Evolutionary conservation across 2,888 invertebrate species (phyloP).

Genomic region (Protophormia terraenovae): DNA sequence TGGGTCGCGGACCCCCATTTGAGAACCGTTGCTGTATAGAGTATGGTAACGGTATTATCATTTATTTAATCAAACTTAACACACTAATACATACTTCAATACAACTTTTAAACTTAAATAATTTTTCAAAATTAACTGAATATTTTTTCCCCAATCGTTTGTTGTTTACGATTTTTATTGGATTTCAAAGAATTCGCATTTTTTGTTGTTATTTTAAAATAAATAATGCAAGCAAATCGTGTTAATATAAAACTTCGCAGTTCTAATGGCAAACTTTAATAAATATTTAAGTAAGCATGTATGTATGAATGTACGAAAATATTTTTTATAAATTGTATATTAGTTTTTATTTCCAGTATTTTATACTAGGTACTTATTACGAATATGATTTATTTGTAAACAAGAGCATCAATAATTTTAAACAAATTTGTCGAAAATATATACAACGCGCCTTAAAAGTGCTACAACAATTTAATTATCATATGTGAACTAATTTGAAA

Average conservation of each 20-base stretch:
- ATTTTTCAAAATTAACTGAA: no score
- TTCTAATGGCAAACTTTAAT: slow-evolving; percentile 17
- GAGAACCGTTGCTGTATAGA: no score
- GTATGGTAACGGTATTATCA: no score
- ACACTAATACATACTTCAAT: no score
- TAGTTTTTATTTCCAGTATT: neutral
- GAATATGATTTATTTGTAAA: slow-evolving; percentile 4
- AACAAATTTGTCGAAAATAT: slow-evolving; percentile 1
- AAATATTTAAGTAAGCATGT: slow-evolving; percentile 1
- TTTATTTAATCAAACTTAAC: no score
- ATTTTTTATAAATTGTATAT: neutral
- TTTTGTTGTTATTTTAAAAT: neutral
- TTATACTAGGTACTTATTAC: neutral
- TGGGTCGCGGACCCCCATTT: no score
- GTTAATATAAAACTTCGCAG: neutral
- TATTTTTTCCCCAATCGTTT: no score
- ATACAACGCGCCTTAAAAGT: slow-evolving; percentile 15
- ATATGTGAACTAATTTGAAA: slow-evolving; percentile 69
- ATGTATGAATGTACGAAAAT: no score
- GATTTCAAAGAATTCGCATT: neutral
- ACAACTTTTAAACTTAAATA: no score
- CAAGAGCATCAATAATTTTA: neutral
- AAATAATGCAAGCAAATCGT: slow-evolving; percentile 15
- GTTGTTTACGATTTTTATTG: neutral
- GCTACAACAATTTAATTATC: slow-evolving; percentile 68